Base-by-base conservation (phyloP, 2,797 vertebrate genomes). In the Anguilla megastoma region DNA sequence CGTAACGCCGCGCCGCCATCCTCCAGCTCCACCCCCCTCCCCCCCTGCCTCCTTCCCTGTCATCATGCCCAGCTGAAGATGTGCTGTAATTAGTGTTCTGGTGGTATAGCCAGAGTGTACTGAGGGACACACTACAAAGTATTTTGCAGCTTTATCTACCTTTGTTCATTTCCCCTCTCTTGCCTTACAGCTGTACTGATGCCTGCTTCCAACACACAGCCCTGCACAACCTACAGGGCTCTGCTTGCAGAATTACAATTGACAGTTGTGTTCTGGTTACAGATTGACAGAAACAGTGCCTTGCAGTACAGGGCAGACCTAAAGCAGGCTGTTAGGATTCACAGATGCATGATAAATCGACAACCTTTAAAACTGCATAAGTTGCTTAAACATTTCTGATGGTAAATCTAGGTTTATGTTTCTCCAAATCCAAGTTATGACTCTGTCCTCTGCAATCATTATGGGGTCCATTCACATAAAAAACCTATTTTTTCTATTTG, bases 1-100 rank as follows among this genome's bases (percentile, higher is more conserved):
- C 52, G 12, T 79, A 54, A 90, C 88, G 90, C 86, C 90, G 90
- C 87, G 89, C 85, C 87, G 24, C 87, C 66, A 21, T 21, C 12
- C 86, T 85, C 91, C 84, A 86, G 88, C 89, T 86, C 88, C 86
- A 82, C 45, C 45, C 6, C 82, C 58, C 3, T 89, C 85, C 33
- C n/a, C 88, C 86, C 6, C 87, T n/a, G 87, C 48, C 87, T 88
- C 56, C 87, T 52, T 27, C 89, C 88, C 0, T n/a, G 74, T 52
- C 71, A 48, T 16, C 83, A 50, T 24, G 3, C 41, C 79, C 79
- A 21, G 27, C 63, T 63, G 63, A 36, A 85, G 83, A 76, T 69
- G 50, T 36, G 33, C 63, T 45, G 27, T 69, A 52, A 71, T 36
- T 86, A 71, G 33, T 16, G 63, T 48, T 21, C 66, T 2, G 54